Base-by-base conservation (phyloP, 2,888 invertebrate species). In the Tetheella fluctuosa region DNA sequence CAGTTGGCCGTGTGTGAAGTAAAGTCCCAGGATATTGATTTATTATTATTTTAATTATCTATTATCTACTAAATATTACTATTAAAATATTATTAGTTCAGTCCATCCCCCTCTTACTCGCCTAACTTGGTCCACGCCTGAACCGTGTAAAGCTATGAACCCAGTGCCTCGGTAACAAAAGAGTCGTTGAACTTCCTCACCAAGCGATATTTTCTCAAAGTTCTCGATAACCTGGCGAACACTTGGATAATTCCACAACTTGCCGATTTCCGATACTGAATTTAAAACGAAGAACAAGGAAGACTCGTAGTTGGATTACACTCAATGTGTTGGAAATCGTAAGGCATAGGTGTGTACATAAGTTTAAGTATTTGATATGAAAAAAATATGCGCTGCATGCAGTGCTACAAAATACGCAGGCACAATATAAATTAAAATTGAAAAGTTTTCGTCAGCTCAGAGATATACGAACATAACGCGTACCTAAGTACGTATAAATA, bases 171-270 rank as follows among this genome's bases (percentile, higher is more conserved):
- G 65, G 70, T 75, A 81, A 87, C 83, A 83, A 86, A 80, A 85
- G 74, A 67, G 78, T 74, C 64, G 68, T 74, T 69, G 70, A 85
- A 87, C 81, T 85, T 84, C 75, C 39, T 74, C 71, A 65, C 71
- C 61, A 70, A 65, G 71, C 78, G 77, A 86, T 86, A 87, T 85
- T 85, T 86, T 79, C 71, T n/a, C 78, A 62, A 85, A 87, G 81
- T 86, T 83, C 72, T 77, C 77, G 84, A 86, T 89, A 88, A 84
- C 83, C 81, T 76, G 70, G 70, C 65, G 64, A 57, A 70, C 64
- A 65, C 65, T 69, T 64, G 58, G 72, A 73, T 78, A 75, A 76
- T 74, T 74, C 71, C 62, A 63, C 59, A 69, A 76, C 70, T 78
- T 67, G 64, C 64, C 61, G 62, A 70, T 73, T 63, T 66, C 68